These are phyloP conservation scores for Halcyon senegalensis DNA, from an alignment of 2,113 vertebrate genomes.

Conservation along the genomic window DNA sequence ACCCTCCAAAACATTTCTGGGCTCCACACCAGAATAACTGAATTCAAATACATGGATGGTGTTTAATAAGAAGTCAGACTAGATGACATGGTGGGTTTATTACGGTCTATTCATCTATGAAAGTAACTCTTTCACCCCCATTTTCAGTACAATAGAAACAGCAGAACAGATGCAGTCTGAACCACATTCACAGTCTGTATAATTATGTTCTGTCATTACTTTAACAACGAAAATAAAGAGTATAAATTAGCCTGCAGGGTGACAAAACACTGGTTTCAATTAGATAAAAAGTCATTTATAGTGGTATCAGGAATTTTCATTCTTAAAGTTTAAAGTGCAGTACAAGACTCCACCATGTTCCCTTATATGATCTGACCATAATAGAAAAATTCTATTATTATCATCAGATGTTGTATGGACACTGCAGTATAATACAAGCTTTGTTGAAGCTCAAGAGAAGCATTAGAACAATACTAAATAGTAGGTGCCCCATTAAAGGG, in stretches of 20 bases:
- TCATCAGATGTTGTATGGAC: neutral
- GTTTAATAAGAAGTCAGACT: neutral
- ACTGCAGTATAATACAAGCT: neutral
- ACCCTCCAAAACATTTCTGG: neutral
- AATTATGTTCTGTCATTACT: neutral
- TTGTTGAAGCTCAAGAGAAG: neutral
- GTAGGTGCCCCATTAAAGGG: neutral
- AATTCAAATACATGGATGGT: neutral
- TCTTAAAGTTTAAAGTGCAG: neutral
- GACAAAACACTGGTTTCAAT: neutral
- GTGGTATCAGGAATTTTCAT: neutral
- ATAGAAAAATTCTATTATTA: neutral
- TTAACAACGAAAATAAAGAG: neutral
- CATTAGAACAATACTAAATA: neutral
- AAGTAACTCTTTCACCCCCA: neutral
- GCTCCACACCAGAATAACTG: neutral
- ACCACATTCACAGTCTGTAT: neutral
- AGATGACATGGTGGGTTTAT: neutral
- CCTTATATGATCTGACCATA: neutral
- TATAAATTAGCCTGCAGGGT: neutral
- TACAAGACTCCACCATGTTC: neutral
- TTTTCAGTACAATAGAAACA: neutral
- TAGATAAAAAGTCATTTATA: neutral
- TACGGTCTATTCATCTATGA: neutral
- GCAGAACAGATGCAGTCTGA: neutral